These are phyloP conservation scores for Cephonodes hylas DNA, from an alignment of 2,888 invertebrate genomes.

Conservation along the genomic window DNA sequence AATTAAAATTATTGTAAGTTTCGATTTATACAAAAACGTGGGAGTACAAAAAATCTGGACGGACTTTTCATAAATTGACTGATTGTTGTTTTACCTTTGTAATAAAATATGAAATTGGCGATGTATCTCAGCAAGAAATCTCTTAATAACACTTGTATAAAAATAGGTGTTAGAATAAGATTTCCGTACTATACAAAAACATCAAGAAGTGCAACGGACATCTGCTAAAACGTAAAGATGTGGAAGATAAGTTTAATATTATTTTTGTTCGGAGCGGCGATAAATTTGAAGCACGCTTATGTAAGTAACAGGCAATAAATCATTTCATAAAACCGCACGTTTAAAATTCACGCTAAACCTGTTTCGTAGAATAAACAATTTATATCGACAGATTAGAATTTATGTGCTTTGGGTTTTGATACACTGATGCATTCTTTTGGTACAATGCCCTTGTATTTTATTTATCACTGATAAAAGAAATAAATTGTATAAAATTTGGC, in stretches of 20 bases:
- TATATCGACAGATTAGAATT: neutral
- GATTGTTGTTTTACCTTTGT: neutral
- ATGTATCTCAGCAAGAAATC: constrained; percentile 1
- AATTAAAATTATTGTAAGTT: no score
- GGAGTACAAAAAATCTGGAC: neutral
- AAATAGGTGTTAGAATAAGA: neutral
- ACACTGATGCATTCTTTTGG: neutral
- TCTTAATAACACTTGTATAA: neutral
- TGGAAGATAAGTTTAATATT: neutral
- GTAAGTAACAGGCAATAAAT: neutral
- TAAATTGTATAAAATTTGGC: no score
- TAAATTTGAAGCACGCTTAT: neutral
- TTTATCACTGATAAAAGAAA: neutral
- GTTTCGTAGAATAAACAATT: neutral
- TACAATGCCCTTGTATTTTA: neutral
- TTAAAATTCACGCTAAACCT: neutral
- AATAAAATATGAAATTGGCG: neutral
- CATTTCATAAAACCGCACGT: neutral
- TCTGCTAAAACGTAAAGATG: neutral
- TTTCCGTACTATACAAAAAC: neutral
- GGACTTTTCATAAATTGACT: neutral
- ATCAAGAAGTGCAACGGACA: neutral
- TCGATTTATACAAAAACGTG: neutral
- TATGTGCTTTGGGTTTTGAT: neutral
- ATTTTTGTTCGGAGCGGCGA: neutral